Conservation (phyloP, 2,888 invertebrate genomes). For the Cephus sareptanus region DNA sequence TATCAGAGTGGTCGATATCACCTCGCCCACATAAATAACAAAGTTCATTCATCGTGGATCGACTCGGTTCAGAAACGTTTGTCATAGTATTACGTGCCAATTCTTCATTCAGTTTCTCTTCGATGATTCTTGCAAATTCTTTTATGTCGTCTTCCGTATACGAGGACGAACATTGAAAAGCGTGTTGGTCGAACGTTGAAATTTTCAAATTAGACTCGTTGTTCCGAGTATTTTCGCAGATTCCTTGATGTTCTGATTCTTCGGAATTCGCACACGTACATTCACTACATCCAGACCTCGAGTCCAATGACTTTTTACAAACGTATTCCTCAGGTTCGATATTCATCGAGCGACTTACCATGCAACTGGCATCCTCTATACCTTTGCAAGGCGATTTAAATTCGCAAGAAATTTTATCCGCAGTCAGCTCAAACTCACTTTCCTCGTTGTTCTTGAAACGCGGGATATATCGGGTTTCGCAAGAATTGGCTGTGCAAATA, state of each 20-base stretch:
- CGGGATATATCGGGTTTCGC: neutral
- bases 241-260: neutral
- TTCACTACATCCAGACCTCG: neutral
- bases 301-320: neutral
- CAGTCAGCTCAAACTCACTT: neutral
- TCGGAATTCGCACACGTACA: neutral
- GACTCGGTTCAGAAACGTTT: neutral
- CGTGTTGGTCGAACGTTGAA: neutral
- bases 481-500: neutral
- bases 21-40: neutral
- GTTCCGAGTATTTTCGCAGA: neutral
- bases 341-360: neutral
- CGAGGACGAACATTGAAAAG: neutral
- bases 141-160: constrained; percentile 23
- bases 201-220: neutral
- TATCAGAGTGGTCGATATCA: neutral
- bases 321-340: neutral
- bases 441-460: neutral
- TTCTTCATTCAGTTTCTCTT: constrained; percentile 15
- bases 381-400: neutral
- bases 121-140: constrained; percentile 14
- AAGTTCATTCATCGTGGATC: neutral
- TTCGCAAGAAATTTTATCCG: neutral
- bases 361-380: neutral
- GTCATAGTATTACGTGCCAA: neutral